Base-by-base conservation (phyloP, 2,113 vertebrate species). In the Taurulus bubalis region DNA sequence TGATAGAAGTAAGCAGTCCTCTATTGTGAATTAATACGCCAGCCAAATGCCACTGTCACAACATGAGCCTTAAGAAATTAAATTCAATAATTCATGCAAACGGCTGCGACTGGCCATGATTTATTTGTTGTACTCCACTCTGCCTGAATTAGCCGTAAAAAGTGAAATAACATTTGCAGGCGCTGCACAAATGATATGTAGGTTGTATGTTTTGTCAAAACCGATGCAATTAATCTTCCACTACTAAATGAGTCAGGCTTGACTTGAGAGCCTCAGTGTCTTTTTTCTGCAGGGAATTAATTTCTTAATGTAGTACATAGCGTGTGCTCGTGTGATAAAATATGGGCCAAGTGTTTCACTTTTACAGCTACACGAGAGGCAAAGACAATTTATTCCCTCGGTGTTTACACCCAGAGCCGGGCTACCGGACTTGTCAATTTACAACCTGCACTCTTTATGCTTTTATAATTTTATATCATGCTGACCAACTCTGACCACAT, bases 151-250 rank as follows among this genome's bases (percentile, higher is more conserved):
- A 79, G 79, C 78, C 64, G 74, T 80, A 71, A 83, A 89, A 59
- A 85, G 72, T 80, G 72, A 87, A 85, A 66, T 30, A 85, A 85
- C 82, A 85, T 82, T 80, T 83, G 82, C 85, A 82, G 75, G 76
- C 76, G 0, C 26, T 68, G 82, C 75, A 87, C 72, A 85, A 74
- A 82, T 88, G 75, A 90, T 84, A 77, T 90, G 85, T 84, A 76
- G 88, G 77, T 79, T 90, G 86, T 88, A 84, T 88, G 89, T 90
- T 88, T 86, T 62, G 76, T 83, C 77, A 62, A 80, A 77, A 83
- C 81, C 40, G 22, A 80, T 51, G 63, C 58, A 34, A 83, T 87
- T 77, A 8, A 84, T 90, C 68, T 84, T 90, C 38, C 30, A 3
- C 36, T 45, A 73, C 45, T 76, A 84, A 85, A 77, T 77, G 59